phyloP scores from a whole-genome alignment of 2,113 vertebrate species.

The Galemys pyrenaicus region DNA sequence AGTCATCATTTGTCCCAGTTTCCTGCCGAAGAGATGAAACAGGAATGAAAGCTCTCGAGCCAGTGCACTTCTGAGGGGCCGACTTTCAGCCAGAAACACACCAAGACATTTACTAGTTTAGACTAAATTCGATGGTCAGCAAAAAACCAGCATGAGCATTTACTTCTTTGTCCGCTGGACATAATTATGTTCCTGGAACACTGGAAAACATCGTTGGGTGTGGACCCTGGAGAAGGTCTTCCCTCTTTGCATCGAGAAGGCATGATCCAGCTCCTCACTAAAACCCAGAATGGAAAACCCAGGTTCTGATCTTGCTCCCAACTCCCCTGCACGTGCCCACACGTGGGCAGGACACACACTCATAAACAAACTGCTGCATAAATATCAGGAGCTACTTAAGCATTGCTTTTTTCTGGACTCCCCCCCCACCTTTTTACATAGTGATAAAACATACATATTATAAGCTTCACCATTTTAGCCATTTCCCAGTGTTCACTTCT shows the following conservation, averaged over 20 bases:
- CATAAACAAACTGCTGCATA: not conserved
- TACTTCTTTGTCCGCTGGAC: not conserved
- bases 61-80: not conserved
- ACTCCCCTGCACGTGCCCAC: too few species aligned
- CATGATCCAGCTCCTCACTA: not conserved
- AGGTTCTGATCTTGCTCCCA: not conserved
- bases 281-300: not conserved
- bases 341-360: not conserved
- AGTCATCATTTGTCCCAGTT: not conserved
- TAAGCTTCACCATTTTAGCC: not conserved
- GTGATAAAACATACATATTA: not conserved
- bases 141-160: not conserved
- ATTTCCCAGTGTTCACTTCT: not conserved
- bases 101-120: not conserved
- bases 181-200: not conserved
- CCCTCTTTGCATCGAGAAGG: not conserved
- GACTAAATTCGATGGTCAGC: not conserved
- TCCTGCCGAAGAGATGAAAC: not conserved
- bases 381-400: not conserved
- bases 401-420: too few species aligned
- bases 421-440: rapidly evolving
- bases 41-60: not conserved
- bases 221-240: not conserved
- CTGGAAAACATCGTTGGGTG: not conserved
- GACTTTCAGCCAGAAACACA: not conserved